A percentile compares a stretch with the other conserved stretches of the same genome.
These are phyloP conservation scores for Fukomys damarensis DNA, from an alignment of 2,113 vertebrate genomes.

Conservation along the genomic window DNA sequence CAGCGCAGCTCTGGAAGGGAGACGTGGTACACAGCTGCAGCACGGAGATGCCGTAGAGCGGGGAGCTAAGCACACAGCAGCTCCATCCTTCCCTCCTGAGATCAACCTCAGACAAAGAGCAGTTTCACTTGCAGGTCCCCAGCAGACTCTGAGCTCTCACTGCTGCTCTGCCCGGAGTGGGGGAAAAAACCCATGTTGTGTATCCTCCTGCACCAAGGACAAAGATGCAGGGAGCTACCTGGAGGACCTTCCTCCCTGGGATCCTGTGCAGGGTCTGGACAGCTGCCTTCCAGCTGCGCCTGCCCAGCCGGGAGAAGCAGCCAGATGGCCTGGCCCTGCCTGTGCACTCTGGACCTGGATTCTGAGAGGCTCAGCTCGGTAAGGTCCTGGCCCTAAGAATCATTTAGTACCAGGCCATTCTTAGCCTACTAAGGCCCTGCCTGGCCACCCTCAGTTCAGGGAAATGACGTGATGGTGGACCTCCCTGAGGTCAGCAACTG, in stretches of 20 bases:
- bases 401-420: background rate
- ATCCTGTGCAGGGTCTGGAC: background rate
- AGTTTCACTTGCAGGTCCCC: background rate
- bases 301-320: background rate
- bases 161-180: too few species aligned
- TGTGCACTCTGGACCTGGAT: background rate
- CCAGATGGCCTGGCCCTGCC: background rate
- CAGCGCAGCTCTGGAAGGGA: background rate
- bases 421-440: background rate
- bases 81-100: background rate
- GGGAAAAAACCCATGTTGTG: background rate
- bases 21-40: background rate
- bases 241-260: background rate
- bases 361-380: background rate
- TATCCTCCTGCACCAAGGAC: background rate
- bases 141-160: background rate
- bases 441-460: background rate
- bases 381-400: background rate
- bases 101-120: background rate
- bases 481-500: background rate
- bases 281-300: too few species aligned
- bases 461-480: background rate
- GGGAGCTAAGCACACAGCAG: background rate
- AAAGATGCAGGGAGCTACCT: background rate
- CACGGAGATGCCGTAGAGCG: background rate